Evolutionary conservation across 2,888 invertebrate genomes (phyloP).

Genomic region (Drosophila emarginata): DNA sequence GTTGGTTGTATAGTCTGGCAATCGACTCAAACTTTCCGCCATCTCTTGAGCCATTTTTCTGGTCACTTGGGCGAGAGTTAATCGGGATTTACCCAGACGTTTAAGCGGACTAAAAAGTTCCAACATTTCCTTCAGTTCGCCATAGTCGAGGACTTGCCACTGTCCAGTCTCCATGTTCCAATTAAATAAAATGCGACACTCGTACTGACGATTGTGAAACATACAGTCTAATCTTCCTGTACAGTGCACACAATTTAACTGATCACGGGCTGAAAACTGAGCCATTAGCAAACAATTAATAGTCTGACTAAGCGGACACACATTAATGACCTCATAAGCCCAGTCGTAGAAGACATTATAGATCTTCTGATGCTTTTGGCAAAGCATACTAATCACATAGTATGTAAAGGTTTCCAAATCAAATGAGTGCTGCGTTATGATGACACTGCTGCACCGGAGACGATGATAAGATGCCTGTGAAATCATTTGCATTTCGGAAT

Average conservation of each 20-base stretch:
- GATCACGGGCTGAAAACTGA: conserved; percentile 82
- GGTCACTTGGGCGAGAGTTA: conserved; percentile 75
- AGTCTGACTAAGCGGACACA: conserved; percentile 80
- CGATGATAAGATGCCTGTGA: conserved; percentile 81
- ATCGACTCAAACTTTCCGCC: conserved; percentile 63
- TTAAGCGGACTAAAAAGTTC: conserved; percentile 70
- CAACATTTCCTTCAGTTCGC: conserved; percentile 78
- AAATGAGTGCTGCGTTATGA: conserved; percentile 82
- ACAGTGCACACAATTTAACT: conserved; percentile 80
- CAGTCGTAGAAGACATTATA: conserved; percentile 83
- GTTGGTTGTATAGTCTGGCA: conserved; percentile 79
- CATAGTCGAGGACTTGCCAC: conserved; percentile 82
- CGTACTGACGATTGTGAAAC: conserved; percentile 81
- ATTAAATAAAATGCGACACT: conserved; percentile 81
- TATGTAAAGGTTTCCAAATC: conserved; percentile 82
- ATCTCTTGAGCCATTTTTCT: conserved; percentile 80
- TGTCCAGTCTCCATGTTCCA: conserved; percentile 82
- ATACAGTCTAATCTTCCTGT: conserved; percentile 79
- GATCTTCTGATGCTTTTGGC: conserved; percentile 82
- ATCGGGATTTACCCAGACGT: conserved; percentile 60
- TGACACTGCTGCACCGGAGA: conserved; percentile 80
- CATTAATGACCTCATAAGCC: conserved; percentile 82
- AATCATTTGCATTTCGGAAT: conserved; percentile 83
- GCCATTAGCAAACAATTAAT: conserved; percentile 81
- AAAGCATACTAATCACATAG: conserved; percentile 82